Base-by-base conservation (phyloP, 2,888 invertebrate species). In the Cantharis nigra region DNA sequence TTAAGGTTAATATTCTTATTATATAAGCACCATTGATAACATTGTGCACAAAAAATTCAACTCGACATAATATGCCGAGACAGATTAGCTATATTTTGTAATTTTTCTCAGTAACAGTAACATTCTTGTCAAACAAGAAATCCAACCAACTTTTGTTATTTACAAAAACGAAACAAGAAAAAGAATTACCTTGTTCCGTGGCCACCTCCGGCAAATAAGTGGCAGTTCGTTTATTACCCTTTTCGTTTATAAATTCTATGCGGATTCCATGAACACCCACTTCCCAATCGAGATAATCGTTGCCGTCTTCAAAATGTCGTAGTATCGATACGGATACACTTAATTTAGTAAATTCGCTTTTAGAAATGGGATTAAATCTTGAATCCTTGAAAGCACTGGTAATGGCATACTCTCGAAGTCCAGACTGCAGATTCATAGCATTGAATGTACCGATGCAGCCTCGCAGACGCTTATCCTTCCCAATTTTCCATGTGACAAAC, bases 391-490 rank as follows among this genome's bases (percentile, higher is more conserved):
- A 93, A 81, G 99, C 99, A 91, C 98, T 98, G 82, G 98, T 98
- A 85, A 98, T 93, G 73, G 99, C 98, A 89, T 99, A 99, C 90
- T 99, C 98, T 83, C 97, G 92, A 82, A 99, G 92, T 80, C 98
- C 97, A 87, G 94, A 93, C 88, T 98, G 98, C 86, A 99, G 92
- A 88, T 96, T 96, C 94, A 98, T 96, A 75, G 98, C 96, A 88
- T 97, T 97, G 89, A 99, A 99, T 70, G 99, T 99, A 79, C 99
- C 99, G 87, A 99, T 99, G 90, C 99, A 99, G 71, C 99, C 99
- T 81, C 99, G 93, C 80, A 99, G 92, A 81, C 97, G 93, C 86
- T 96, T 95, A 87, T 98, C 98, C 87, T 96, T 95, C 72, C 99
- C 99, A 87, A 97, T 97, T 90, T 97, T 97, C 99, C 99, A 99